phyloP scores from a whole-genome alignment of 2,888 invertebrate species.

The Coremacera marginata region DNA sequence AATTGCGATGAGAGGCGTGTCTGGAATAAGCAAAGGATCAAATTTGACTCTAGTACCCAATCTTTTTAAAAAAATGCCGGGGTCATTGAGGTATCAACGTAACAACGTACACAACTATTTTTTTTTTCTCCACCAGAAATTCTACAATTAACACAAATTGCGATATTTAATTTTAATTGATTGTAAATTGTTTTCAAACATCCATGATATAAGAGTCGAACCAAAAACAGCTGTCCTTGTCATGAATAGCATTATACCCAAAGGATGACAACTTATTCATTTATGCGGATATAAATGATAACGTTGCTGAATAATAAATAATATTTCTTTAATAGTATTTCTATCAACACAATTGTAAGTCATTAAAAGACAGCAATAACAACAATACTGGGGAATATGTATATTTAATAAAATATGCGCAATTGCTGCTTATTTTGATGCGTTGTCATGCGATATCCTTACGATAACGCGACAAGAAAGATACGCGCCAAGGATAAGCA shows the following conservation, averaged over 20 bases:
- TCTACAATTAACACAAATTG: too few species aligned
- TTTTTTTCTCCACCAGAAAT: too few species aligned
- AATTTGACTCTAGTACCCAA: too few species aligned
- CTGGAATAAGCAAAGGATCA: too few species aligned
- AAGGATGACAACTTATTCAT: background rate
- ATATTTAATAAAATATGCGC: slow-evolving; percentile 8
- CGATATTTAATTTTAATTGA: too few species aligned
- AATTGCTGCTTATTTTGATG: slow-evolving; percentile 18
- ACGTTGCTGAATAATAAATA: slow-evolving; percentile 14
- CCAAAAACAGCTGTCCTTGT: background rate
- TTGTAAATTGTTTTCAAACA: too few species aligned
- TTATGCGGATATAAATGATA: slow-evolving; percentile 12
- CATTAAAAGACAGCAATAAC: background rate
- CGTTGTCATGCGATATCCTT: background rate
- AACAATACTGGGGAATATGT: background rate
- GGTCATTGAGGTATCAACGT: too few species aligned
- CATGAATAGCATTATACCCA: background rate
- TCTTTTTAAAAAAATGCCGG: too few species aligned
- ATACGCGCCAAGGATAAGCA: background rate
- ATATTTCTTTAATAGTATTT: background rate
- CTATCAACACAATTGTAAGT: background rate
- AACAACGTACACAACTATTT: too few species aligned
- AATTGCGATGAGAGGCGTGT: too few species aligned
- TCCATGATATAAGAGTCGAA: too few species aligned
- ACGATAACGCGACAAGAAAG: background rate